Conservation (phyloP, 2,797 vertebrate genomes). For the Peromyscus eremicus region DNA sequence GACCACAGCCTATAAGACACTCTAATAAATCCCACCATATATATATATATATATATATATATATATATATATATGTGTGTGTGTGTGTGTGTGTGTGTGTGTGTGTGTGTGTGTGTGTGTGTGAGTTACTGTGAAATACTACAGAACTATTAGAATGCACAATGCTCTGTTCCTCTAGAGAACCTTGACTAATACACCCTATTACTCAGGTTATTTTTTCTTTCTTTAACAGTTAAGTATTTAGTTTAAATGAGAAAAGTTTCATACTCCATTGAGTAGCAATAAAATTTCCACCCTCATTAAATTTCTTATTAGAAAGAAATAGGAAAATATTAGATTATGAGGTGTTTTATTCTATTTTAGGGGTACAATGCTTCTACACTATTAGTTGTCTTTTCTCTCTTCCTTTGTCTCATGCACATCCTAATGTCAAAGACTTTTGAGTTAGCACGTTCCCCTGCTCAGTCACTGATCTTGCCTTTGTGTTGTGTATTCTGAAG, state of each 20-base stretch:
- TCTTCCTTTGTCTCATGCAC: not conserved
- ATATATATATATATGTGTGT: too few species aligned
- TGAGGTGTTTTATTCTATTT: not conserved
- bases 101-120: too few species aligned
- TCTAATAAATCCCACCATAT: not conserved
- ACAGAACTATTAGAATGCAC: not conserved
- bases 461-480: not conserved
- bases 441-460: not conserved
- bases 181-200: not conserved
- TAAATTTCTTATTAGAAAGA: constrained; percentile 76
- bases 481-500: not conserved
- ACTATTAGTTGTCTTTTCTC: not conserved
- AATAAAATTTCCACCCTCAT: constrained; percentile 56
- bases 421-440: not conserved
- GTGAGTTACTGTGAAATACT: not conserved
- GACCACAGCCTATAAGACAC: not conserved
- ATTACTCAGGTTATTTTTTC: constrained; percentile 2
- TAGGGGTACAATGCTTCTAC: not conserved
- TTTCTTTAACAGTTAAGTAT: constrained; percentile 5
- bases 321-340: constrained; percentile 47
- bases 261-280: constrained; percentile 73
- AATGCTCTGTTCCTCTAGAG: not conserved
- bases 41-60: not conserved
- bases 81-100: too few species aligned
- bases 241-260: constrained; percentile 64